These are phyloP conservation scores for Nymphalis c-album DNA, from an alignment of 2,888 invertebrate species.

Conservation along the genomic window DNA sequence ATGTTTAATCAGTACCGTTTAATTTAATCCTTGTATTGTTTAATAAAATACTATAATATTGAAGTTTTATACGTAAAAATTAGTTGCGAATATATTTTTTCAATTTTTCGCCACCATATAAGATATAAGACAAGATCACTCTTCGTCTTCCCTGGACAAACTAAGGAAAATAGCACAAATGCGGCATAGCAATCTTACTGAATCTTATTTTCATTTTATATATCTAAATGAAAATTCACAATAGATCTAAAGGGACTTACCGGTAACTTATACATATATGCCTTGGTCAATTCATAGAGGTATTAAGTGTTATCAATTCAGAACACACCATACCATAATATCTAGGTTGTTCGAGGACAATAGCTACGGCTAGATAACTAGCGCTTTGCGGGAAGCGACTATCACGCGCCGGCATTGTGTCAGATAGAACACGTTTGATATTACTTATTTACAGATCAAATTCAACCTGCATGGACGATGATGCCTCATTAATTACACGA, in stretches of 20 bases:
- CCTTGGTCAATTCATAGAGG: constrained; percentile 8
- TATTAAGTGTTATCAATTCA: constrained; percentile 30
- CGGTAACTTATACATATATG: background rate
- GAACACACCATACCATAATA: constrained; percentile 25
- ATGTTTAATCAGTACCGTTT: no score
- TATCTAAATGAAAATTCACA: background rate
- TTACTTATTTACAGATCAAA: constrained; percentile 1
- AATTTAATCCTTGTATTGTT: no score
- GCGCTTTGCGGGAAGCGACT: constrained; percentile 24
- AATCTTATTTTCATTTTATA: background rate
- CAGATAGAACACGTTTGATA: constrained; percentile 30
- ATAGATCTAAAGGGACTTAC: background rate
- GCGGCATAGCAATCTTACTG: no score
- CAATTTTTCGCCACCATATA: no score
- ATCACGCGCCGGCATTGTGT: constrained; percentile 22
- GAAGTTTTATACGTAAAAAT: no score
- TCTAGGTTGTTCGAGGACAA: constrained; percentile 27
- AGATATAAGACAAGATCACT: no score
- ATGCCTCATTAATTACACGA: background rate
- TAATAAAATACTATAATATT: no score
- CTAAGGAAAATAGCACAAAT: no score
- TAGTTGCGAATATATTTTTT: no score
- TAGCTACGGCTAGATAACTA: constrained; percentile 22
- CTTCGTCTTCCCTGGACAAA: no score
- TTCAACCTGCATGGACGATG: background rate